Percentiles rank a stretch among this genome's conserved stretches.
Conservation (phyloP, 2,113 vertebrate species). For the Lonchura striata region DNA sequence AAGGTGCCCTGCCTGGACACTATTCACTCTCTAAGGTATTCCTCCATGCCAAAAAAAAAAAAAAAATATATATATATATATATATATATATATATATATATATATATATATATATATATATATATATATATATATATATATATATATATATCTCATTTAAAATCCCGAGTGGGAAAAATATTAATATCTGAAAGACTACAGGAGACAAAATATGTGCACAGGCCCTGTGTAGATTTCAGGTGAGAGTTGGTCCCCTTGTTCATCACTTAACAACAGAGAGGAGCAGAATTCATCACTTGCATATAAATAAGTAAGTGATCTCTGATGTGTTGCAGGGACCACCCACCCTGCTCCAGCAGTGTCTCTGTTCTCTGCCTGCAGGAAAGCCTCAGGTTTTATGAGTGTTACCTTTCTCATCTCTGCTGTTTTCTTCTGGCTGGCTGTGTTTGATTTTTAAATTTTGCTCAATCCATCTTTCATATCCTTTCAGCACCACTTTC, state of each 20-base stretch:
- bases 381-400: not conserved
- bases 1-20: not conserved
- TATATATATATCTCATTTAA: not conserved
- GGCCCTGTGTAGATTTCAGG: not conserved
- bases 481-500: rapidly evolving
- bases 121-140: no score
- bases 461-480: not conserved
- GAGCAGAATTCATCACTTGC: not conserved
- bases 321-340: not conserved
- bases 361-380: not conserved
- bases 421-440: not conserved
- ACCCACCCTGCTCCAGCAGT: not conserved
- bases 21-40: not conserved
- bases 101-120: no score
- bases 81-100: no score
- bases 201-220: not conserved
- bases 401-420: not conserved
- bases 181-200: not conserved
- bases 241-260: not conserved
- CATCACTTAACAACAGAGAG: not conserved
- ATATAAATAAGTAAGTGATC: not conserved
- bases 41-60: not conserved
- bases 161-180: not conserved
- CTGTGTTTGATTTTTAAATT: not conserved
- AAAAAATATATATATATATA: no score